phyloP scores from a whole-genome alignment of 2,888 invertebrate species.

The Epistrophella euchroma region DNA sequence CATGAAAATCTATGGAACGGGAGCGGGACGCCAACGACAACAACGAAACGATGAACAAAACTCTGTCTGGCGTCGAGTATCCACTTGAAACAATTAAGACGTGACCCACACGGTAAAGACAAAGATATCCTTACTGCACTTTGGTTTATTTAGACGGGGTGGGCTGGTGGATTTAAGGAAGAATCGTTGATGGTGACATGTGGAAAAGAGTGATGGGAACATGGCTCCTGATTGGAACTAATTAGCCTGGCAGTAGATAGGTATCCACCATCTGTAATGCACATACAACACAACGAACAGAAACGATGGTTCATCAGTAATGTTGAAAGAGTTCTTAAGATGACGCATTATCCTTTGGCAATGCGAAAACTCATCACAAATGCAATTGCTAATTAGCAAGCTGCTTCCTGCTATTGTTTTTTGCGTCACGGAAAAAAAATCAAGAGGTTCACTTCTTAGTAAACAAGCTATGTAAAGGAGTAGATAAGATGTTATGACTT shows the following conservation, averaged over 20 bases:
- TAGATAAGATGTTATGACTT: not conserved
- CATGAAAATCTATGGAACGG: constrained; percentile 11
- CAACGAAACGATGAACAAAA: constrained; percentile 31
- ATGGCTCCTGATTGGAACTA: constrained; percentile 58
- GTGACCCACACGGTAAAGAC: constrained; percentile 69
- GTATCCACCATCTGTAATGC: not conserved
- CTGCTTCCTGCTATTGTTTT: constrained; percentile 36
- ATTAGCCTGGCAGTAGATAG: constrained; percentile 50
- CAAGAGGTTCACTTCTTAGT: constrained; percentile 8
- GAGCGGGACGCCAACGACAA: constrained; percentile 45
- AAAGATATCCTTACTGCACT: constrained; percentile 53
- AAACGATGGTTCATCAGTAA: constrained; percentile 36
- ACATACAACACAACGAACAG: constrained; percentile 17
- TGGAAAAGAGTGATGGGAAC: not conserved
- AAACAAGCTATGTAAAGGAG: not conserved
- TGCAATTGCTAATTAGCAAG: constrained; percentile 58
- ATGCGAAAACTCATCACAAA: constrained; percentile 30
- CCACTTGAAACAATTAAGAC: constrained; percentile 72
- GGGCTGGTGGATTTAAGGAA: not conserved
- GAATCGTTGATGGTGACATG: constrained; percentile 2
- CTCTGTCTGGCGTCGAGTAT: constrained; percentile 62
- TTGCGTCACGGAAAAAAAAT: constrained; percentile 6
- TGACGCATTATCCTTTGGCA: constrained; percentile 50
- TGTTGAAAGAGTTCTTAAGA: constrained; percentile 27
- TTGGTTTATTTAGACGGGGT: not conserved